Base-by-base conservation (phyloP, 2,888 invertebrate genomes). In the Acanthosepion pharaonis region DNA sequence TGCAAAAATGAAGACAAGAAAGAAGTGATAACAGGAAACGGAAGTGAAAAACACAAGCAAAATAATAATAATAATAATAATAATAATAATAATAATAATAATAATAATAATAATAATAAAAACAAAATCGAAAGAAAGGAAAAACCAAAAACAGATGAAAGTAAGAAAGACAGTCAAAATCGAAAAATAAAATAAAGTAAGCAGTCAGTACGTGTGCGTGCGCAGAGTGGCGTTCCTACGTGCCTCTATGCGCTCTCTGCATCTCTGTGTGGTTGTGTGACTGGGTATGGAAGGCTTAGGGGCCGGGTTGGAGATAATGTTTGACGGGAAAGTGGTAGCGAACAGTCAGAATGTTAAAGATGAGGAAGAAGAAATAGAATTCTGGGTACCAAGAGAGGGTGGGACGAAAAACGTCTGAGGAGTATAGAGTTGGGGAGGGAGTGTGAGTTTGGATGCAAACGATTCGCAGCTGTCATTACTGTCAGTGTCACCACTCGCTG, bases 381-480 rank as follows among this genome's bases (percentile, higher is more conserved):
- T 78, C 78, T 78, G n/a, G 78, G 15, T 78, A 78, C n/a, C 78
- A 78, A 33, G 9, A n/a, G n/a, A n/a, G n/a, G 78, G n/a, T 78
- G 78, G 78, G 78, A 78, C n/a, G 78, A 78, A 23, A 78, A 78
- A 33, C 78, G 78, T 78, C 78, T 78, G n/a, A n/a, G 78, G n/a
- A 78, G n/a, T 11, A 25, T 8, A n/a, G 78, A 8, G 28, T 28
- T 28, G 2, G n/a, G 78, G 28, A n/a, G 78, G n/a, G 28, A 78
- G 78, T n/a, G 78, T 78, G 8, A n/a, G n/a, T 78, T 78, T 78
- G n/a, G 78, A 78, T 78, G 78, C 78, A 78, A 78, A 78, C 78
- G n/a, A 78, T 78, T 78, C 78, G n/a, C 78, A 78, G 78, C 78
- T 78, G 78, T 78, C 78, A 78, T 78, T 78, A 78, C 78, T 78